A percentile compares a stretch with the other conserved stretches of the same genome.
These are phyloP conservation scores for Rotaria magnacalcarata DNA, from an alignment of 2,888 invertebrate genomes.

Conservation along the genomic window DNA sequence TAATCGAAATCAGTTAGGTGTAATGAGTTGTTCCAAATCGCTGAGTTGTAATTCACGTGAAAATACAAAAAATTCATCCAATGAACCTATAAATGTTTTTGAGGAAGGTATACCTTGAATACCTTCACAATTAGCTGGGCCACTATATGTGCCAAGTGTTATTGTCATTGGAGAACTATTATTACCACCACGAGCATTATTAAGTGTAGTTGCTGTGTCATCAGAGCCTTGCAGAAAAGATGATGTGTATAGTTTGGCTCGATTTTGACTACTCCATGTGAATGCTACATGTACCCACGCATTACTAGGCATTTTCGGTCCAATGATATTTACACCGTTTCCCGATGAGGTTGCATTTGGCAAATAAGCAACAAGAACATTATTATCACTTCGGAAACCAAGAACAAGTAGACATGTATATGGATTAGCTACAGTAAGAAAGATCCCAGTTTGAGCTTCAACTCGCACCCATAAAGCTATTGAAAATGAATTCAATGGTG, in stretches of 20 bases:
- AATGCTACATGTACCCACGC: background rate
- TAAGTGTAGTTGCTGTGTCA: background rate
- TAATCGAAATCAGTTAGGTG: too few relatives aligned
- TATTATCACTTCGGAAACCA: background rate
- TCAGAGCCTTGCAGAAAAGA: background rate
- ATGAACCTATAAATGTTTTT: background rate
- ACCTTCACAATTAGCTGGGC: background rate
- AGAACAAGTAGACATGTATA: background rate
- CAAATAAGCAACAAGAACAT: background rate
- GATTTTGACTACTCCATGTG: background rate
- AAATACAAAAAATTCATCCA: background rate
- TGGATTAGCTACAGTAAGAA: background rate
- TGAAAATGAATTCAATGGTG: background rate
- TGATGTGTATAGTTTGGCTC: background rate
- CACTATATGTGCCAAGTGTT: background rate
- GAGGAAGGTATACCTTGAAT: background rate
- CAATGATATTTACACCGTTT: background rate
- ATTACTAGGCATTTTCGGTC: background rate
- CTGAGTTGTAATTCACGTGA: background rate
- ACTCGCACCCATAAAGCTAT: background rate
- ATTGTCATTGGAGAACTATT: background rate
- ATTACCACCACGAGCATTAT: background rate
- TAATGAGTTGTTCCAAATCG: background rate
- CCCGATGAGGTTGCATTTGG: background rate
- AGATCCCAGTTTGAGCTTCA: background rate